Conservation (phyloP, 2,888 invertebrate genomes). For the Conchocele bisecta region DNA sequence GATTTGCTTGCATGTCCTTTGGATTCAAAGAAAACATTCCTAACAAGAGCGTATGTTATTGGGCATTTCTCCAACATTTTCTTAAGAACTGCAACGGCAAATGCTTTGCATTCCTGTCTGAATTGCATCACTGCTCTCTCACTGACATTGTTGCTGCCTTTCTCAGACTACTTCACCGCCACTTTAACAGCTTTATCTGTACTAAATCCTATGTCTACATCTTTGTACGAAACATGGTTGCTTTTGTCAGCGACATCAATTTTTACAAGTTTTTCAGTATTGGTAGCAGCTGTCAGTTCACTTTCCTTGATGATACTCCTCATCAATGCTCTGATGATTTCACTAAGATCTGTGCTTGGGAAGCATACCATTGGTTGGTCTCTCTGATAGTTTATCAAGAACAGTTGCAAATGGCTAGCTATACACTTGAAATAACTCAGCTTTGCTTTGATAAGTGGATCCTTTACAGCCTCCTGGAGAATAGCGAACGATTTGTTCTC, state of each 20-base stretch:
- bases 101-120: constrained; percentile 28
- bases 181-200: constrained; percentile 41
- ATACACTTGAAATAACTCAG: constrained; percentile 38
- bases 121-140: constrained; percentile 33
- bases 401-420: constrained; percentile 23
- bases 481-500: constrained; percentile 31
- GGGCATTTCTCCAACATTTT: constrained; percentile 42
- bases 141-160: constrained; percentile 4
- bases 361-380: constrained; percentile 49
- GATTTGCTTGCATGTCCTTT: constrained; percentile 25
- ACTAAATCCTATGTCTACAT: constrained; percentile 42
- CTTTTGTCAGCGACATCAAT: constrained; percentile 25
- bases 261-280: constrained; percentile 17
- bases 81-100: constrained; percentile 16
- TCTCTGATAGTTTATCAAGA: constrained; percentile 40
- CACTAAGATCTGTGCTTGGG: constrained; percentile 20
- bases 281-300: constrained; percentile 6
- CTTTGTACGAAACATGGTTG: constrained; percentile 15
- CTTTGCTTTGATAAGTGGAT: constrained; percentile 31
- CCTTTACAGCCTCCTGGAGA: constrained; percentile 14
- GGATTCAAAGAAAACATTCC: constrained; percentile 35
- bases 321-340: constrained; percentile 33
- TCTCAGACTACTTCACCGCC: constrained; percentile 4
- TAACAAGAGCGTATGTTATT: constrained; percentile 35
- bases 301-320: constrained; percentile 34